Conservation (phyloP, 2,113 vertebrate genomes). For the Puntigrus tetrazona region DNA sequence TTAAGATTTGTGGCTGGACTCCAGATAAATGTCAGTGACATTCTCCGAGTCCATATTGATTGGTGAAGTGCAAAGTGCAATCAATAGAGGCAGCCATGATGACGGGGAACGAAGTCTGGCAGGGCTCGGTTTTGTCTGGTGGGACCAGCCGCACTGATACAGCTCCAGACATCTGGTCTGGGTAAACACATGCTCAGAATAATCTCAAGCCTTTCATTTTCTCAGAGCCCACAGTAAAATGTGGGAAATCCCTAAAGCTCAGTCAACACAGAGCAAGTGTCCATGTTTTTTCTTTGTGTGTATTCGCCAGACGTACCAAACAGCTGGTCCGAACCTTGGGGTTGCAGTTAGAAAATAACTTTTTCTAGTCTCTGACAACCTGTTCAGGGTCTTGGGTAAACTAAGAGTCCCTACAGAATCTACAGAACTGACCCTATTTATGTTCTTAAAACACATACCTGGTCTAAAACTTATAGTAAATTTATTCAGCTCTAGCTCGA, state of each 20-base stretch:
- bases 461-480: not conserved
- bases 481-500: not conserved
- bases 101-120: conserved; percentile 16
- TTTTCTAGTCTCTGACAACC: not conserved
- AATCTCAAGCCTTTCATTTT: conserved; percentile 48
- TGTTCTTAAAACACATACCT: not conserved
- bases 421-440: not conserved
- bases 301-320: conserved; percentile 8
- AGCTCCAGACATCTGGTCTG: conserved; percentile 45
- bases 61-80: conserved; percentile 61
- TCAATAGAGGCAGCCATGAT: conserved; percentile 62
- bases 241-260: conserved; percentile 37
- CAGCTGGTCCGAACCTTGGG: conserved; percentile 16
- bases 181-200: conserved; percentile 48
- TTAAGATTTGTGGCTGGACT: conserved; percentile 50
- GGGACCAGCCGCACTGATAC: conserved; percentile 32
- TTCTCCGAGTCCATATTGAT: conserved; percentile 67
- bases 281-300: not conserved
- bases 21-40: conserved; percentile 69
- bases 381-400: not conserved
- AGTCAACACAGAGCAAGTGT: conserved; percentile 36
- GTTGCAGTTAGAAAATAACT: not conserved
- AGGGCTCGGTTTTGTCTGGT: conserved; percentile 39
- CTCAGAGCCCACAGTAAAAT: conserved; percentile 39
- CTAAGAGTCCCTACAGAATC: not conserved